Conservation (phyloP, 2,888 invertebrate species). For the Aleiodes testaceus region DNA sequence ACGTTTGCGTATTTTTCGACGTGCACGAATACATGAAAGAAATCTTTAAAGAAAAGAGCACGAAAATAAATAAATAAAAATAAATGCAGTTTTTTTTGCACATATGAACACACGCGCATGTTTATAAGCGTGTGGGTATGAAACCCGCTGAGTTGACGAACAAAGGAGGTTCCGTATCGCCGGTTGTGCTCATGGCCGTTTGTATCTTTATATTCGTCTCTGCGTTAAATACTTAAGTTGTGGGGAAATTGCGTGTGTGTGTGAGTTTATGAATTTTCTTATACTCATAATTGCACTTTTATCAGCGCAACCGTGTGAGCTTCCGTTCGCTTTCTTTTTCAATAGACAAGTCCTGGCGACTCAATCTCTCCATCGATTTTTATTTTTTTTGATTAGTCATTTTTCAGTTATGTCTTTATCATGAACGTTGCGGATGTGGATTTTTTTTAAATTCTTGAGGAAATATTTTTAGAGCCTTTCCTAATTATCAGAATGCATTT, state of each 20-base stretch:
- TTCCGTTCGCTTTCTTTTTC: slow-evolving; percentile 24
- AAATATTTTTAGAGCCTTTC: too few relatives aligned
- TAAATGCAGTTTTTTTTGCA: neutral
- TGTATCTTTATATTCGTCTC: slow-evolving; percentile 12
- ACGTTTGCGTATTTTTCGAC: slow-evolving; percentile 13
- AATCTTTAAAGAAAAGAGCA: too few relatives aligned
- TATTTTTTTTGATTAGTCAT: too few relatives aligned
- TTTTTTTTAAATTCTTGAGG: too few relatives aligned
- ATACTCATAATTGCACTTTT: slow-evolving; percentile 15
- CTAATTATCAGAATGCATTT: too few relatives aligned
- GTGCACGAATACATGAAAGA: neutral
- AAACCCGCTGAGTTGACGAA: slow-evolving; percentile 38
- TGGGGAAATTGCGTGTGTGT: neutral
- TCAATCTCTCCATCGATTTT: too few relatives aligned
- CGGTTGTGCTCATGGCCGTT: slow-evolving; percentile 44
- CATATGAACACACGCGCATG: neutral
- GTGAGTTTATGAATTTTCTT: slow-evolving; percentile 1
- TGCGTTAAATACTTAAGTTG: neutral
- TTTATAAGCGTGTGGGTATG: neutral
- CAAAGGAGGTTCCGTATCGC: slow-evolving; percentile 47
- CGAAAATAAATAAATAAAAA: neutral
- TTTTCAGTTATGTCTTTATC: too few relatives aligned
- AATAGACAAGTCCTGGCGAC: too few relatives aligned
- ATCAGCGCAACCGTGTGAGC: slow-evolving; percentile 26
- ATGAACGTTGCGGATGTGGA: too few relatives aligned